Evolutionary conservation across 2,113 vertebrate genomes (phyloP).

Genomic region (Tragelaphus buxtoni): DNA sequence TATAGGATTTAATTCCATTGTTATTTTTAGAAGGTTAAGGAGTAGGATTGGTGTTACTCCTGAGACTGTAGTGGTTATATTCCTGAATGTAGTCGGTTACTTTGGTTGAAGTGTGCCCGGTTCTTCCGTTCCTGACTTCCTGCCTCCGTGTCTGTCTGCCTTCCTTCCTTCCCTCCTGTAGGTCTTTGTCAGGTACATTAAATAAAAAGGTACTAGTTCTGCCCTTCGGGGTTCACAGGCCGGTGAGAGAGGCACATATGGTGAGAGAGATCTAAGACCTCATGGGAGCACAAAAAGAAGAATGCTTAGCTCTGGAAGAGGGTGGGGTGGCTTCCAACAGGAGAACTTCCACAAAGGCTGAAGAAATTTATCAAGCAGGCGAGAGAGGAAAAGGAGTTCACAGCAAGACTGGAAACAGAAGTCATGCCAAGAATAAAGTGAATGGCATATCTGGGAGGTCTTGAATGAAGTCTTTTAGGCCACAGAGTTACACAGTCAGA

Average conservation of each 20-base stretch:
- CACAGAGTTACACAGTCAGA: not conserved
- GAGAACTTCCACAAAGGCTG: not conserved
- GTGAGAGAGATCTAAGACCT: not conserved
- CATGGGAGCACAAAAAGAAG: not conserved
- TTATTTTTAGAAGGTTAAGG: slow-evolving; percentile 11
- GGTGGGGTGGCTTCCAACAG: not conserved
- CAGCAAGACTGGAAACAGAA: not conserved
- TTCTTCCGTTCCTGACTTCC: not conserved
- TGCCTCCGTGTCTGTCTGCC: not conserved
- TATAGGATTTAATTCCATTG: not conserved
- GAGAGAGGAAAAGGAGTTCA: not conserved
- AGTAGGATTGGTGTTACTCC: not conserved
- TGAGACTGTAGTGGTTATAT: not conserved
- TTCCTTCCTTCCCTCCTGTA: not conserved
- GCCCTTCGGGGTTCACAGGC: not conserved
- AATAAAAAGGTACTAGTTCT: not conserved
- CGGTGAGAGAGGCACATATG: not conserved
- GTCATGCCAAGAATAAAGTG: not conserved
- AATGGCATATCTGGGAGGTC: not conserved
- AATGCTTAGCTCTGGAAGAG: not conserved
- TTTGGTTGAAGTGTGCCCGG: not conserved
- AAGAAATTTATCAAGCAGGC: not conserved
- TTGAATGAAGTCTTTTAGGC: slow-evolving; percentile 2
- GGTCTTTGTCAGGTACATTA: not conserved
- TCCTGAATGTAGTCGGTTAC: not conserved